Percentiles rank a stretch among this genome's conserved stretches.
Evolutionary conservation across 2,113 vertebrate genomes (phyloP).

Genomic region (Sorex fumeus): DNA sequence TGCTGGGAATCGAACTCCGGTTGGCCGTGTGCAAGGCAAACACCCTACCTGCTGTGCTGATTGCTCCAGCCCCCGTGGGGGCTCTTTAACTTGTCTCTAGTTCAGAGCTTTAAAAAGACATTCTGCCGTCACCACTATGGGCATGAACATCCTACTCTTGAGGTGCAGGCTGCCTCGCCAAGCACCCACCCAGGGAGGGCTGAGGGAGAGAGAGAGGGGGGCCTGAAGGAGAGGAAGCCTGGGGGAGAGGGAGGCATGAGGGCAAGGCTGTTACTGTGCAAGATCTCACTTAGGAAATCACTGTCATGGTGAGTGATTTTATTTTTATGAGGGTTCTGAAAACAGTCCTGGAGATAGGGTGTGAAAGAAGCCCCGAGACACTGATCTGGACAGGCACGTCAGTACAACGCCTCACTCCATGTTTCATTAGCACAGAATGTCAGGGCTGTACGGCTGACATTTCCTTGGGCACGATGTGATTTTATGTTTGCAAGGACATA

Average conservation of each 20-base stretch:
- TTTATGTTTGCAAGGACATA: constrained; percentile 60
- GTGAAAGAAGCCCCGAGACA: not conserved
- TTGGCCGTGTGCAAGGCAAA: no score
- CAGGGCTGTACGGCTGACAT: not conserved
- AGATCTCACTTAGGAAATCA: not conserved
- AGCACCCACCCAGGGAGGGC: not conserved
- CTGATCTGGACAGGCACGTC: no score
- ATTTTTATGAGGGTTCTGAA: constrained; percentile 36
- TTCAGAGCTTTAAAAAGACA: not conserved
- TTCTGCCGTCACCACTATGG: rapidly evolving
- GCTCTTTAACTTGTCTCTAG: not conserved
- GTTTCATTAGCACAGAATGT: not conserved
- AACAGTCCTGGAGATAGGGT: not conserved
- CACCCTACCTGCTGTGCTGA: no score
- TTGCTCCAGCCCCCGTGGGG: no score
- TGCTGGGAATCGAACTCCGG: no score
- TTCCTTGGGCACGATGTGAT: constrained; percentile 43
- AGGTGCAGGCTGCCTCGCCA: not conserved
- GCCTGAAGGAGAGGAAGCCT: no score
- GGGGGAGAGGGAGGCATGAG: no score
- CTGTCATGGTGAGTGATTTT: not conserved
- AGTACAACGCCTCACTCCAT: no score
- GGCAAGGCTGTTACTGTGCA: not conserved
- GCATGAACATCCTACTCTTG: no score
- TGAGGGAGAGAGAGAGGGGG: no score